Percentiles rank a stretch among this genome's conserved stretches.
Conservation (phyloP, 1,140 invertebrate species). For the Neodiprion lecontei region DNA sequence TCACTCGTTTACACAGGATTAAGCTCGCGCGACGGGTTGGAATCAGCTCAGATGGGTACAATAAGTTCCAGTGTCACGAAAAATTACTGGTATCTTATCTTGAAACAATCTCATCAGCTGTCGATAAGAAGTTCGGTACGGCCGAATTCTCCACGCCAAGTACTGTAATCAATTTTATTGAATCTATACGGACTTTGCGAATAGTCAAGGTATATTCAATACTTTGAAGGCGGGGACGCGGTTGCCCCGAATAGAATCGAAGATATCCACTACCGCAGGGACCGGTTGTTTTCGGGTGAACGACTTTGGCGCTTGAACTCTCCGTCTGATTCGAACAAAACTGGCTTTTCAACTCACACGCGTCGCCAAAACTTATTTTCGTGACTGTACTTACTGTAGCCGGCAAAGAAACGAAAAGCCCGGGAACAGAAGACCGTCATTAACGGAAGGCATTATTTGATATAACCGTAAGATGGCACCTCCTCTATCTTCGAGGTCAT, state of each 20-base stretch:
- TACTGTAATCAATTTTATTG: no score
- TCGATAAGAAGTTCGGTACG: no score
- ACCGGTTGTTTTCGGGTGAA: slow-evolving; percentile 6
- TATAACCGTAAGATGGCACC: not conserved
- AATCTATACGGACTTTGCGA: no score
- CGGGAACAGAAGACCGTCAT: not conserved
- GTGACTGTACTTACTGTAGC: not conserved
- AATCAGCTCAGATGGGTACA: no score
- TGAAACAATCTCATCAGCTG: no score
- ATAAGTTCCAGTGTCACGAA: no score
- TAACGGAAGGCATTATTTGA: slow-evolving; percentile 1
- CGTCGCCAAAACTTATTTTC: not conserved
- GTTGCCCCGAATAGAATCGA: not conserved
- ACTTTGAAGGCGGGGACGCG: not conserved
- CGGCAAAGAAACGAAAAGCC: not conserved
- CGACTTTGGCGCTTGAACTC: slow-evolving; percentile 1
- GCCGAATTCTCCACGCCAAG: no score
- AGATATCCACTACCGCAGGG: not conserved
- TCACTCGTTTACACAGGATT: no score
- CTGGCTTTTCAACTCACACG: not conserved
- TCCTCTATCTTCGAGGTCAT: not conserved
- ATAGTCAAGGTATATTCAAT: no score
- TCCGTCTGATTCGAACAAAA: not conserved
- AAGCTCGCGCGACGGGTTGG: no score
- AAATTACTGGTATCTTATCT: no score